Base-by-base conservation (phyloP, 2,113 vertebrate genomes). In the Sinocyclocheilus anshuiensis region DNA sequence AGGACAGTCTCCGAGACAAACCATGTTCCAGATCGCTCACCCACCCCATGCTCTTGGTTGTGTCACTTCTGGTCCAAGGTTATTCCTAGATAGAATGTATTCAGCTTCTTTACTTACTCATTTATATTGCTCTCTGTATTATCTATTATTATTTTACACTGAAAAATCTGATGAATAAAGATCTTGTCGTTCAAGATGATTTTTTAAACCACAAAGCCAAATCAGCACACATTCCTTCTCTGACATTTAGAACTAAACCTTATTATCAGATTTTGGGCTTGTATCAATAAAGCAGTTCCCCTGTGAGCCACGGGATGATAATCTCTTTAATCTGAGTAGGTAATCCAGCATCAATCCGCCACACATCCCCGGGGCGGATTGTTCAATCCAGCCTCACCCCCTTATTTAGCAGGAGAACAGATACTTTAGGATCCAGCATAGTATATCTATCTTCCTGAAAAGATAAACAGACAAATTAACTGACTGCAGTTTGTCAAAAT, bases 291-390 rank as follows among this genome's bases (percentile, higher is more conserved):
- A 72, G 26, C 48, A 83, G 63, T 83, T 69, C 65, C 26, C 81
- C 61, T 53, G n/a, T 36, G 80, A 69, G 24, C 39, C 80, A 69
- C 24, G 24, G 39, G 61, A 82, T 82, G 80, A 82, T 83, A 83
- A 83, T 83, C 81, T 72, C 61, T 67, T 81, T 81, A 81, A 81
- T 81, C 79, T 67, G 61, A 81, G 61, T 65, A 48, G 79, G 79
- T 81, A 81, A 81, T 80, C 78, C 78, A 80, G 78, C 78, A 80
- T 63, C 39, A 63, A 9, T 81, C 42, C 24, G 0, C 24, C 61
- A 67, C 79, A 65, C 79, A 67, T 29, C 79, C 79, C 36, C 36
- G 36, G 79, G 78, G 39, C 10, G 0, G 24, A 81, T 67, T 81
- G n/a, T 81, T 13, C 24, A 12, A 26, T 81, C 42, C 79, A 81